Percentiles rank a stretch among this genome's conserved stretches.
Evolutionary conservation across 2,888 invertebrate species (phyloP).

Genomic region (Halocaridina rubra): DNA sequence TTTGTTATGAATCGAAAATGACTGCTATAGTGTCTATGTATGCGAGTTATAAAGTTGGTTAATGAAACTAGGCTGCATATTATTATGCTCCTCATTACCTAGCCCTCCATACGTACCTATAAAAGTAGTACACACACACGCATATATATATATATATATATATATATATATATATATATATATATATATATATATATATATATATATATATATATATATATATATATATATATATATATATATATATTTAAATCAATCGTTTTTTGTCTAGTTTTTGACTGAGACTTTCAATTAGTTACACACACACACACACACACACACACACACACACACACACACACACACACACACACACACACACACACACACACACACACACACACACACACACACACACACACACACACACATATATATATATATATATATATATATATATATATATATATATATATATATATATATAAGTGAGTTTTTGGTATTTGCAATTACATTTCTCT

Average conservation of each 20-base stretch:
- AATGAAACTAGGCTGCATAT: too few relatives aligned
- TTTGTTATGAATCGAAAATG: too few relatives aligned
- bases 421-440: too few relatives aligned
- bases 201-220: constrained; percentile 2
- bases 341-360: neutral
- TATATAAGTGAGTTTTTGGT: too few relatives aligned
- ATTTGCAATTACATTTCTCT: too few relatives aligned
- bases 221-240: neutral
- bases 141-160: neutral
- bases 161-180: neutral
- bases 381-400: constrained; percentile 11
- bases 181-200: constrained; percentile 4
- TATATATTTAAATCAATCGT: neutral
- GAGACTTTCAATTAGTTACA: too few relatives aligned
- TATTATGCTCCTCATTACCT: neutral
- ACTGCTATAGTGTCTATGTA: too few relatives aligned
- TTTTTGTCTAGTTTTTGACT: too few relatives aligned
- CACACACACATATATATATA: neutral
- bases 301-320: neutral
- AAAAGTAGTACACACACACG: neutral
- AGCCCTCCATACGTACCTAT: neutral
- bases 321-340: neutral
- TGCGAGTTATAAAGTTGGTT: too few relatives aligned
- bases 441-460: too few relatives aligned
- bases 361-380: constrained; percentile 3